A percentile compares a stretch with the other conserved stretches of the same genome.
Conservation (phyloP, 2,797 vertebrate species). For the Micropoecilia bifurca region DNA sequence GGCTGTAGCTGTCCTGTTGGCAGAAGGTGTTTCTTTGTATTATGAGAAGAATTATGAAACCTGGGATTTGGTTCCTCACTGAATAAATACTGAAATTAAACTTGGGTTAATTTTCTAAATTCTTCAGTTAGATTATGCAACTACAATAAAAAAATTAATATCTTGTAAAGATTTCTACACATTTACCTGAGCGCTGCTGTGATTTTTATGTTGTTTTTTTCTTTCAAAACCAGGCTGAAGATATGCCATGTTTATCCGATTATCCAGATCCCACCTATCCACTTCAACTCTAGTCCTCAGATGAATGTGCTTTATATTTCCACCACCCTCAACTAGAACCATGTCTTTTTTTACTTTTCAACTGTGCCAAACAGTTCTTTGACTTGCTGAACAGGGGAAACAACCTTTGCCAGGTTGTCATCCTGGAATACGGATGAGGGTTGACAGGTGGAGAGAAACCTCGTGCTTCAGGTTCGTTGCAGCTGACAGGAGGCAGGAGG, state of each 20-base stretch:
- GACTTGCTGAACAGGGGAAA: conserved; percentile 9
- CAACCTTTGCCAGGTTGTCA: not conserved
- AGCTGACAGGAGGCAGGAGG: conserved; percentile 47
- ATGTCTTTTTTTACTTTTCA: not conserved
- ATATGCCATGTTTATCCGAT: not conserved
- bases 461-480: conserved; percentile 39
- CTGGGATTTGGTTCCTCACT: not conserved
- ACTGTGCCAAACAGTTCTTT: not conserved
- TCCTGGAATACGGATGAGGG: conserved; percentile 10
- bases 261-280: not conserved
- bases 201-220: not conserved
- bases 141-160: not conserved
- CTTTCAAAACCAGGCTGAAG: not conserved
- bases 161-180: not conserved
- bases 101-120: not conserved
- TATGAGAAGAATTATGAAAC: not conserved
- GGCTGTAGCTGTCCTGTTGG: not conserved
- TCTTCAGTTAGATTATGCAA: not conserved
- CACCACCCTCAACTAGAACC: not conserved
- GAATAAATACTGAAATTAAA: not conserved
- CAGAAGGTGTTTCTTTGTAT: not conserved
- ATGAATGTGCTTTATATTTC: not conserved
- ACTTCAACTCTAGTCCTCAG: not conserved
- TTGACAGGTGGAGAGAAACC: conserved; percentile 40
- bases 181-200: not conserved